A percentile compares a stretch with the other conserved stretches of the same genome.
These are phyloP conservation scores for Eueides isabella DNA, from an alignment of 1,140 invertebrate species.

Conservation along the genomic window DNA sequence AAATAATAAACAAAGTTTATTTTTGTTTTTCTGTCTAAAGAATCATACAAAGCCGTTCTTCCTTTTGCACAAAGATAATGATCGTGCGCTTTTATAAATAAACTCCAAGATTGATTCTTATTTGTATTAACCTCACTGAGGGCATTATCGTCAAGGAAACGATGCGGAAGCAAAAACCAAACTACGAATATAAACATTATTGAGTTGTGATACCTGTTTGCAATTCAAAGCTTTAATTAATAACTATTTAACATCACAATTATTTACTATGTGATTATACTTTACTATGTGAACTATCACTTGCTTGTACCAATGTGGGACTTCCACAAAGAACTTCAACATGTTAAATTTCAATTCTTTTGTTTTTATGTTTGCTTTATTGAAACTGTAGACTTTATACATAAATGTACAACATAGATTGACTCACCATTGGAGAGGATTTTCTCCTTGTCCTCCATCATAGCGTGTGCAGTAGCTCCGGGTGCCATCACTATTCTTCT, in stretches of 20 bases:
- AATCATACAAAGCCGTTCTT: background rate
- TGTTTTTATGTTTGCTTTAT: too few species aligned
- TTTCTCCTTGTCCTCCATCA: conserved; percentile 80
- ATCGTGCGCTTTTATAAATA: conserved; percentile 14
- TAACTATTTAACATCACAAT: background rate
- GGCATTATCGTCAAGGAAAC: conserved; percentile 18
- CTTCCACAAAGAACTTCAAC: too few species aligned
- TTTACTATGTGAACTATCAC: too few species aligned
- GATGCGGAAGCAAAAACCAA: conserved; percentile 12
- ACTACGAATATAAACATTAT: conserved; percentile 1
- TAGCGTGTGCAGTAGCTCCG: conserved; percentile 73
- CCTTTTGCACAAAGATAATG: conserved; percentile 1
- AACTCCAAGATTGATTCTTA: conserved; percentile 9
- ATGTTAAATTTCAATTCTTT: too few species aligned
- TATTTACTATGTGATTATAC: too few species aligned
- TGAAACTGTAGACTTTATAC: too few species aligned
- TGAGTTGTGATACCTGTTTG: background rate
- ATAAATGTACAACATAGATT: background rate
- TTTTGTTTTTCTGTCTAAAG: background rate
- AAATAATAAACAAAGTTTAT: background rate
- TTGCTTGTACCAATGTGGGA: too few species aligned
- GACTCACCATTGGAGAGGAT: conserved; percentile 66
- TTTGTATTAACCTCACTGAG: conserved; percentile 11
- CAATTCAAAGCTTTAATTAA: background rate
- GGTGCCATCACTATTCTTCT: conserved; percentile 77